Conservation (phyloP, 2,888 invertebrate species). For the Caenorhabditis parvicauda region DNA sequence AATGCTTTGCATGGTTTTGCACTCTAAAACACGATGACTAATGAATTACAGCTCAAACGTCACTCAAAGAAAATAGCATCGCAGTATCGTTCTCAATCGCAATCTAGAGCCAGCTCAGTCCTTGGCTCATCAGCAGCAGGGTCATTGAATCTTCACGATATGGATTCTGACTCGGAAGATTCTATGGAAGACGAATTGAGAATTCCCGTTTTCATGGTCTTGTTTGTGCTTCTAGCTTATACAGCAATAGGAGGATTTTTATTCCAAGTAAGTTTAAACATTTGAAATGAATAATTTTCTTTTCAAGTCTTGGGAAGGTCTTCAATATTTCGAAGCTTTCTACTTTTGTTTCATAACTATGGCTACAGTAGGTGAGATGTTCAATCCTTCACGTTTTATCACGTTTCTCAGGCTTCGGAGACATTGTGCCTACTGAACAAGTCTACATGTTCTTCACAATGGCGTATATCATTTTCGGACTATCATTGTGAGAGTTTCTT, state of each 20-base stretch:
- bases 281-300: not conserved
- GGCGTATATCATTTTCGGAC: constrained; percentile 62
- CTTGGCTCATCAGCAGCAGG: constrained; percentile 39
- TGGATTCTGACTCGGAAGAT: constrained; percentile 40
- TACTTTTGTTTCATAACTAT: constrained; percentile 63
- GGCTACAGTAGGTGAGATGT: constrained; percentile 59
- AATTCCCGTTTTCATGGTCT: constrained; percentile 60
- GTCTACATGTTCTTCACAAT: constrained; percentile 62
- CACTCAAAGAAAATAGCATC: constrained; percentile 54
- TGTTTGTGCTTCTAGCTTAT: constrained; percentile 57
- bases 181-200: constrained; percentile 46
- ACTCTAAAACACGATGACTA: constrained; percentile 3
- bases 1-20: constrained; percentile 9
- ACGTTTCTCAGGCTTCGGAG: constrained; percentile 52
- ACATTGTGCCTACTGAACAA: constrained; percentile 61
- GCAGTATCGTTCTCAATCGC: constrained; percentile 46
- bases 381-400: not conserved
- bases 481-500: constrained; percentile 49
- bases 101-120: constrained; percentile 41
- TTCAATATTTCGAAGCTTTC: constrained; percentile 60
- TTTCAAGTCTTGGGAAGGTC: constrained; percentile 53
- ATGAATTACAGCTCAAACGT: constrained; percentile 46
- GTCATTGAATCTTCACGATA: constrained; percentile 58
- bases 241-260: constrained; percentile 61
- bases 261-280: constrained; percentile 35